Evolutionary conservation across 2,113 vertebrate genomes (phyloP).

Genomic region (Rhineura floridana): DNA sequence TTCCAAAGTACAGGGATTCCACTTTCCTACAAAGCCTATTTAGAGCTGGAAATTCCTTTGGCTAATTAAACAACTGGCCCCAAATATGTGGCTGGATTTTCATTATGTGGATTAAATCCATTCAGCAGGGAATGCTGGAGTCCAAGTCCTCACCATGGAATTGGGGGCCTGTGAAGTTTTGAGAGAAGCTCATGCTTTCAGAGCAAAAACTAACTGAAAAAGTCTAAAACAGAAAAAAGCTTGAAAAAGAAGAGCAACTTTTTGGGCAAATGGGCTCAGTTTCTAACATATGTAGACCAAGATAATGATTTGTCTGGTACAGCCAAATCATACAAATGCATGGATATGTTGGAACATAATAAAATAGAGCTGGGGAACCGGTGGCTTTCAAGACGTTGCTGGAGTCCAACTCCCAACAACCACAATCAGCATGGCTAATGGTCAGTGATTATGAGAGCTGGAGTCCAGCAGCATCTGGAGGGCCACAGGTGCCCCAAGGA

Average conservation of each 20-base stretch:
- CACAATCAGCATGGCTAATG: no score
- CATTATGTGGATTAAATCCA: conserved; percentile 28
- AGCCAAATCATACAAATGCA: neutral
- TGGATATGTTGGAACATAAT: neutral
- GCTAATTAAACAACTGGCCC: conserved; percentile 42
- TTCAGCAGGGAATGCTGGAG: neutral
- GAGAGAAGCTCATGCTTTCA: neutral
- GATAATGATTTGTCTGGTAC: neutral
- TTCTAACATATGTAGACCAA: neutral
- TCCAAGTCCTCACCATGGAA: neutral
- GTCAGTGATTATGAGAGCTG: no score
- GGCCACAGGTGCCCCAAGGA: no score
- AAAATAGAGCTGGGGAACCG: no score
- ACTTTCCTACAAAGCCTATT: conserved; percentile 32
- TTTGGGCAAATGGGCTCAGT: neutral
- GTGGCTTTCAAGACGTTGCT: no score
- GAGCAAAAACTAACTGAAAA: neutral
- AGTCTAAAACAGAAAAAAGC: neutral
- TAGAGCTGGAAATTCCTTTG: conserved; percentile 34
- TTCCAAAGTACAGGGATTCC: conserved; percentile 27
- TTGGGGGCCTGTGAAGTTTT: neutral
- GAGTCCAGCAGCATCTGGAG: no score
- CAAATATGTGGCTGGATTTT: conserved; percentile 24
- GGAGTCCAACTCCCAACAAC: no score
- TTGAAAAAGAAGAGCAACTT: neutral